A percentile compares a stretch with the other conserved stretches of the same genome.
phyloP scores from a whole-genome alignment of 2,888 invertebrate genomes.

The Azorinus chamasolen region DNA sequence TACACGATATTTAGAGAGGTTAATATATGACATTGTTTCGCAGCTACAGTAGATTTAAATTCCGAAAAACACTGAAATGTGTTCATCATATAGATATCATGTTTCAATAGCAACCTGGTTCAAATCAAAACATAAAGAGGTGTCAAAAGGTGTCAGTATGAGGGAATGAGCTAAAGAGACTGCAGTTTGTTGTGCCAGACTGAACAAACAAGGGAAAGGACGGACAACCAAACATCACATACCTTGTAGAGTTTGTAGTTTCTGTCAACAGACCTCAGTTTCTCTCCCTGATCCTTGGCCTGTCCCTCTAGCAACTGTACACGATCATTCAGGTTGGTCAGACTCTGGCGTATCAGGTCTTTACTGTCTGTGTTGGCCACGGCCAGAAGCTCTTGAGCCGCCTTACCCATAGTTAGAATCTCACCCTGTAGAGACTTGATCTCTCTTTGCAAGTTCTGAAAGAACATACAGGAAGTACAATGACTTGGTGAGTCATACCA shows the following conservation, averaged over 20 bases:
- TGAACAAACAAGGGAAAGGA: too few relatives aligned
- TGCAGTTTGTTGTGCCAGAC: too few relatives aligned
- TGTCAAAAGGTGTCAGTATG: too few relatives aligned
- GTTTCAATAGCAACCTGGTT: too few relatives aligned
- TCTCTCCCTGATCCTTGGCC: constrained; percentile 73
- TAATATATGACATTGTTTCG: too few relatives aligned
- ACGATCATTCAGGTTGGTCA: constrained; percentile 76
- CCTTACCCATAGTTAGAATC: constrained; percentile 72
- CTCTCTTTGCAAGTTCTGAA: constrained; percentile 78
- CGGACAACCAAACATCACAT: not conserved
- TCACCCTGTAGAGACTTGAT: constrained; percentile 87
- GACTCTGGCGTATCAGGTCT: constrained; percentile 75
- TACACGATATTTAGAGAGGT: too few relatives aligned
- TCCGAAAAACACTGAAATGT: too few relatives aligned
- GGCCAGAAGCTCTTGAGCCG: constrained; percentile 74
- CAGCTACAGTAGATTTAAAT: too few relatives aligned
- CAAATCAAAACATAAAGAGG: too few relatives aligned
- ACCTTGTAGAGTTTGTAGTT: constrained; percentile 78
- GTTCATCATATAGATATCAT: too few relatives aligned
- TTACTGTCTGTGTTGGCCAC: constrained; percentile 73
- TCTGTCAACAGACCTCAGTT: constrained; percentile 70
- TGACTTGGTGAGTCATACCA: too few relatives aligned
- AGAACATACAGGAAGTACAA: constrained; percentile 5
- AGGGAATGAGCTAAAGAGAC: too few relatives aligned
- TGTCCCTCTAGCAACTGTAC: constrained; percentile 76